These are phyloP conservation scores for Montifringilla adamsi DNA, from an alignment of 2,113 vertebrate species.

Conservation along the genomic window DNA sequence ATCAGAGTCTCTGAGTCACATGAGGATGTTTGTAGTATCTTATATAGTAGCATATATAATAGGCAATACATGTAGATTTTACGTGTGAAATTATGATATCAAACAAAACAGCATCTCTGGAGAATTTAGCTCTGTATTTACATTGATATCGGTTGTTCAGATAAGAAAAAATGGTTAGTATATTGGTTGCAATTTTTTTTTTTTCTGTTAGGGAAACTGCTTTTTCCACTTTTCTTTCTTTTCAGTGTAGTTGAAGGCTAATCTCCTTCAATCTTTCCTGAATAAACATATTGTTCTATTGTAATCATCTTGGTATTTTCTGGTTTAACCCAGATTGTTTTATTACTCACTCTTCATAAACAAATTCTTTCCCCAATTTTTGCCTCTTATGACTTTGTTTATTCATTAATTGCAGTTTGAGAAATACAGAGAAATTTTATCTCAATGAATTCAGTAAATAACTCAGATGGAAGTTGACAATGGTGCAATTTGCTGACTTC, in stretches of 20 bases:
- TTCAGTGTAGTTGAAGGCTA: neutral
- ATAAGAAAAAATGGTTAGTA: neutral
- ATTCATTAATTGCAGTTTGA: neutral
- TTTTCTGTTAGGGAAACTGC: neutral
- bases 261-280: neutral
- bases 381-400: neutral
- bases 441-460: neutral
- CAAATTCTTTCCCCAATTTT: neutral
- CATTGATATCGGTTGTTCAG: neutral
- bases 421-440: neutral
- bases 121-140: neutral
- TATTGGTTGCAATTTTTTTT: neutral
- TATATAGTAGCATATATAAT: neutral
- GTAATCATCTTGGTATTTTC: neutral
- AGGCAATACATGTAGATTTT: neutral
- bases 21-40: neutral
- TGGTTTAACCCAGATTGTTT: neutral
- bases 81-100: neutral
- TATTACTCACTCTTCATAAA: neutral
- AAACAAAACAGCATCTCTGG: neutral
- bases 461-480: neutral
- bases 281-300: neutral
- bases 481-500: neutral
- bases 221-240: neutral
- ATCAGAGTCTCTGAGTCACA: neutral